These are phyloP conservation scores for Pyrochroa serraticornis DNA, from an alignment of 2,888 invertebrate genomes.

Conservation along the genomic window DNA sequence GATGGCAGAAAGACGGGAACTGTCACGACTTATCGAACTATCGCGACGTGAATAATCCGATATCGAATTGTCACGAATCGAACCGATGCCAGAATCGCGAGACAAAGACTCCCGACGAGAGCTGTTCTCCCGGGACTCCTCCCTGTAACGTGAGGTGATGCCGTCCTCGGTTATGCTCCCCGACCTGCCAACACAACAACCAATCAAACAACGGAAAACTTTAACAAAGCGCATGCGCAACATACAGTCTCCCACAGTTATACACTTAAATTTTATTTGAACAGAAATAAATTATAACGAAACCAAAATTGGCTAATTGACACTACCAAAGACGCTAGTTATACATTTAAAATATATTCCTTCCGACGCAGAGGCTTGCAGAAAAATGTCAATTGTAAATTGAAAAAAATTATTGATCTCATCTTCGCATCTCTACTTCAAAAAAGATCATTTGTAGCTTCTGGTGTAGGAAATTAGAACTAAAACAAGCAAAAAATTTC, in stretches of 20 bases:
- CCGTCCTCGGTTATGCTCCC: conserved; percentile 57
- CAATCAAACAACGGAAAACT: not conserved
- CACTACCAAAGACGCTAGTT: too few species aligned
- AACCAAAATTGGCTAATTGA: too few species aligned
- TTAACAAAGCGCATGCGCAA: too few species aligned
- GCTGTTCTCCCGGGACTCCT: conserved; percentile 52
- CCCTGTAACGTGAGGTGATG: conserved; percentile 57
- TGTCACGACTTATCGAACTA: conserved; percentile 53
- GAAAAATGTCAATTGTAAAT: too few species aligned
- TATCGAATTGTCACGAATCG: conserved; percentile 49
- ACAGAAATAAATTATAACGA: too few species aligned
- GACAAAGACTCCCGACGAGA: conserved; percentile 47
- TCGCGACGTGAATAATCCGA: conserved; percentile 62
- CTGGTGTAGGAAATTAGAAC: not conserved
- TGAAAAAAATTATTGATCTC: too few species aligned
- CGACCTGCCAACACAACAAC: conserved; percentile 45
- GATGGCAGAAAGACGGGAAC: conserved; percentile 41
- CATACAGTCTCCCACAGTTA: too few species aligned
- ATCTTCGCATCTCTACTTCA: too few species aligned
- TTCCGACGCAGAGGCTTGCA: too few species aligned
- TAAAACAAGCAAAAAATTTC: not conserved
- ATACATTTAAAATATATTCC: too few species aligned
- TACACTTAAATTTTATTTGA: too few species aligned
- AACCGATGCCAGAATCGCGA: conserved; percentile 51
- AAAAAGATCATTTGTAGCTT: too few species aligned